Conservation (phyloP, 1,140 invertebrate species). For the Chymomyza costata region DNA sequence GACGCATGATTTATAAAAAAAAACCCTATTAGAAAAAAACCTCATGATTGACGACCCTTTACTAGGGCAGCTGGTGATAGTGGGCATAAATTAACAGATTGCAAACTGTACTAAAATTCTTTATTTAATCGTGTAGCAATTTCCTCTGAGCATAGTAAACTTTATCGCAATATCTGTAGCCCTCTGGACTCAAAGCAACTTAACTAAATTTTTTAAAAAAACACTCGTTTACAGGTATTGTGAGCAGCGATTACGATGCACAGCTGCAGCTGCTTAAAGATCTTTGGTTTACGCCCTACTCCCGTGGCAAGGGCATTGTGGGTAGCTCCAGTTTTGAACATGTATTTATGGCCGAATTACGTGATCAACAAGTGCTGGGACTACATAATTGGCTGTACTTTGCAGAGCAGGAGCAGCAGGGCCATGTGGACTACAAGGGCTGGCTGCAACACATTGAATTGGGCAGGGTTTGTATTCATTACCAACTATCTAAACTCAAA, state of each 20-base stretch:
- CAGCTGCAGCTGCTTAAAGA: slow-evolving; percentile 84
- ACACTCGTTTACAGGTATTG: slow-evolving; percentile 19
- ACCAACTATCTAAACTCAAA: neutral
- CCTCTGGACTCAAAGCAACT: neutral
- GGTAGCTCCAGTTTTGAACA: slow-evolving; percentile 93
- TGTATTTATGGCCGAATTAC: slow-evolving; percentile 88
- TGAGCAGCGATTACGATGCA: slow-evolving; percentile 77
- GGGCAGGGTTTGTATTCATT: slow-evolving; percentile 77
- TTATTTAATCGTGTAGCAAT: too few species aligned
- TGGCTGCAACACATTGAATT: slow-evolving; percentile 84
- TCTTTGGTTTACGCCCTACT: slow-evolving; percentile 89
- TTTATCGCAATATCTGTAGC: too few species aligned
- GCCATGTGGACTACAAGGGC: slow-evolving; percentile 84
- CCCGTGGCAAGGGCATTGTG: slow-evolving; percentile 83
- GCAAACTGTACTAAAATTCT: too few species aligned
- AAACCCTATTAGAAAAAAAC: too few species aligned
- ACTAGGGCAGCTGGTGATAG: too few species aligned
- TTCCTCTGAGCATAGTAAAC: too few species aligned
- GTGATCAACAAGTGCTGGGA: slow-evolving; percentile 83
- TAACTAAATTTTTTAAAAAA: neutral
- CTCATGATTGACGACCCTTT: too few species aligned
- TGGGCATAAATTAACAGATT: too few species aligned
- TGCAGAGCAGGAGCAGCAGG: slow-evolving; percentile 82
- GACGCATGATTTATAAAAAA: too few species aligned
- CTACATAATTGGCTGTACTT: slow-evolving; percentile 94